These are phyloP conservation scores for Hiodon alosoides DNA, from an alignment of 2,113 vertebrate genomes.

Conservation along the genomic window DNA sequence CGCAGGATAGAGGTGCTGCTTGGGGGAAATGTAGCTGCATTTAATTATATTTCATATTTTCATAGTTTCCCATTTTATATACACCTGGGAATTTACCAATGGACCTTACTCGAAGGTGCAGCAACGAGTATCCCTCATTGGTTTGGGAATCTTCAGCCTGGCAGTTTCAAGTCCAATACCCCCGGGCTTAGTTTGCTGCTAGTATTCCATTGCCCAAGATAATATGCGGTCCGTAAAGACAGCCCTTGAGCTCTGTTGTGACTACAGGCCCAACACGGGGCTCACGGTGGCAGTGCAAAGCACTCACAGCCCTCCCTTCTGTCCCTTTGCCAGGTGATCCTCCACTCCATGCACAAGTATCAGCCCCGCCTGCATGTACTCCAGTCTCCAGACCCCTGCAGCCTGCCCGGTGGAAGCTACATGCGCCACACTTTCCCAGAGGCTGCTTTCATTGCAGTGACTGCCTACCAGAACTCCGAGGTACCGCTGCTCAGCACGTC, in stretches of 20 bases:
- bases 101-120: too few relatives aligned
- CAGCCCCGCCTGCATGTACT: conserved; percentile 44
- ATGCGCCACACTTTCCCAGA: conserved; percentile 42
- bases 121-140: too few relatives aligned
- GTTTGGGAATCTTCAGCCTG: too few relatives aligned
- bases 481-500: conserved; percentile 17
- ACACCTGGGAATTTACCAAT: too few relatives aligned
- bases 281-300: neutral
- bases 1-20: neutral
- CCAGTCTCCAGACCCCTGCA: conserved; percentile 31
- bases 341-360: conserved; percentile 54
- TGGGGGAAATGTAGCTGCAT: neutral
- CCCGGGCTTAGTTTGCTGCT: too few relatives aligned
- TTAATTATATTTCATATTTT: too few relatives aligned
- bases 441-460: conserved; percentile 47
- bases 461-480: conserved; percentile 50
- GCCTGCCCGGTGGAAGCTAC: conserved; percentile 23
- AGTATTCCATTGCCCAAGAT: neutral
- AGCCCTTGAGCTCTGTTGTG: too few relatives aligned
- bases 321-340: conserved; percentile 40
- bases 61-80: too few relatives aligned
- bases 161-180: too few relatives aligned
- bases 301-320: neutral
- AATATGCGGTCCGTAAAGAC: neutral
- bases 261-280: neutral